Evolutionary conservation across 2,113 vertebrate genomes (phyloP).

Genomic region (Rhineura floridana): DNA sequence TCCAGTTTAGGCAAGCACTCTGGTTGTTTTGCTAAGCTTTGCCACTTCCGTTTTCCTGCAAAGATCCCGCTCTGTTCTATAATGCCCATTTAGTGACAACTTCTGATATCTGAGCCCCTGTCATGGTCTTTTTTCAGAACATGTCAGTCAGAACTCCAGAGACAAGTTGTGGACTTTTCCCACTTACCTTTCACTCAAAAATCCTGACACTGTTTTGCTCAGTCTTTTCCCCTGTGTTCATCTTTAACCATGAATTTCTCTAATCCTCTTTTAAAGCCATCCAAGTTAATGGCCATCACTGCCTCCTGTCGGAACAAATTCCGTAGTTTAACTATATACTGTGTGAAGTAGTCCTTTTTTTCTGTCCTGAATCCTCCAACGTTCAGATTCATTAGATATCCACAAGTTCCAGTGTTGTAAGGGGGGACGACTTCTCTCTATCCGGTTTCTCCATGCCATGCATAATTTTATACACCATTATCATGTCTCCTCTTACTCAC

Average conservation of each 20-base stretch:
- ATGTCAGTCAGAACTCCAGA: not conserved
- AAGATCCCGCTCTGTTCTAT: not conserved
- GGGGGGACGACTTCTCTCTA: too few relatives aligned
- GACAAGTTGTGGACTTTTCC: not conserved
- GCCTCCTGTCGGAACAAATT: too few relatives aligned
- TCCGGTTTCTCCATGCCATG: too few relatives aligned
- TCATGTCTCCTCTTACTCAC: too few relatives aligned
- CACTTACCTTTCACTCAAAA: slow-evolving; percentile 14
- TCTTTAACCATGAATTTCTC: not conserved
- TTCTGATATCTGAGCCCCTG: not conserved
- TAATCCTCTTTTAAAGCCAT: too few relatives aligned
- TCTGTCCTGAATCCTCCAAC: too few relatives aligned
- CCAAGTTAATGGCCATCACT: too few relatives aligned
- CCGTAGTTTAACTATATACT: too few relatives aligned
- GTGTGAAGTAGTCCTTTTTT: too few relatives aligned
- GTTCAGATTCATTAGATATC: too few relatives aligned
- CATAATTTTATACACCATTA: too few relatives aligned
- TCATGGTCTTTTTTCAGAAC: not conserved
- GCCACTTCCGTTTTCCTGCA: not conserved
- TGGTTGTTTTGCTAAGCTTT: not conserved
- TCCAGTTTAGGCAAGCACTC: not conserved
- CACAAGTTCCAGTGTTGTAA: too few relatives aligned
- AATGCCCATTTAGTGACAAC: not conserved
- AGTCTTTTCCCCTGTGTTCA: slow-evolving; percentile 1
- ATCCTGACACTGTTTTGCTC: not conserved